Conservation (phyloP, 2,888 invertebrate species). For the Nephrotoma flavescens region DNA sequence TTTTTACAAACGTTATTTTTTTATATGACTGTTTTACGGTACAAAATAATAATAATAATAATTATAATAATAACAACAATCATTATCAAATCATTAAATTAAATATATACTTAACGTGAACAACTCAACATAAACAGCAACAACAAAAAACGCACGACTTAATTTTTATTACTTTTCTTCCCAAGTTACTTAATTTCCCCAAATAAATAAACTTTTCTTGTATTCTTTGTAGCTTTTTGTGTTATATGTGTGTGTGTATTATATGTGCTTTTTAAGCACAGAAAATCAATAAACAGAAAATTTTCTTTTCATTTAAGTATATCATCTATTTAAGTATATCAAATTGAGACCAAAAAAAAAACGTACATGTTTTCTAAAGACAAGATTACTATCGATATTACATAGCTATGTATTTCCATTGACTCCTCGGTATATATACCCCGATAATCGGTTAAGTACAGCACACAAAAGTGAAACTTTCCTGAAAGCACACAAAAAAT, state of each 20-base stretch:
- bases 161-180: background rate
- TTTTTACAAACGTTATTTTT: background rate
- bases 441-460: background rate
- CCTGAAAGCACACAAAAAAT: background rate
- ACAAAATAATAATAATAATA: background rate
- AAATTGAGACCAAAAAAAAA: background rate
- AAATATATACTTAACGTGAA: background rate
- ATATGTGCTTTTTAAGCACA: background rate
- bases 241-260: background rate
- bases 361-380: background rate
- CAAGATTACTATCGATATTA: background rate
- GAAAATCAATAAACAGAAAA: background rate
- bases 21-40: background rate
- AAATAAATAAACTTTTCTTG: background rate
- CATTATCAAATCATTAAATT: background rate
- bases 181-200: background rate
- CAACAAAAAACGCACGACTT: background rate
- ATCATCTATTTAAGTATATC: background rate
- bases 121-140: background rate
- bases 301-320: background rate
- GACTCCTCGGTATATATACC: background rate
- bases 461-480: background rate
- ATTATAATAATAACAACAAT: background rate
- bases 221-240: background rate
- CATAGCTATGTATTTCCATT: background rate